phyloP scores from a whole-genome alignment of 1,140 invertebrate genomes.

The Platorchestia sp. region DNA sequence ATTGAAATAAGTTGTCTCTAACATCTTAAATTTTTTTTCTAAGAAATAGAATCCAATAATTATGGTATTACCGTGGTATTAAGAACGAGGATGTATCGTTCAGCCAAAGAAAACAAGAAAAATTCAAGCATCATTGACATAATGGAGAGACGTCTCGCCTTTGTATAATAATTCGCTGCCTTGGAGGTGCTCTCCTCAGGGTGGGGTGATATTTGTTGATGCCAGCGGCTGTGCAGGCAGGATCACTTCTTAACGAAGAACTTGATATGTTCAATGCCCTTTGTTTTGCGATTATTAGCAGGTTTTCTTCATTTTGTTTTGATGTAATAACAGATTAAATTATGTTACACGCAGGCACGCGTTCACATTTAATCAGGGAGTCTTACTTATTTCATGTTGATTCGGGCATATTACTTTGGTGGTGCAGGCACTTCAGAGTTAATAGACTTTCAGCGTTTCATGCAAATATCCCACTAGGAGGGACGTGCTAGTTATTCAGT shows the following conservation, averaged over 20 bases:
- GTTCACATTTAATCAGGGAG: not conserved
- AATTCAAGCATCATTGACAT: not conserved
- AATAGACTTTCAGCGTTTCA: not conserved
- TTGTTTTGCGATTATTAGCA: not conserved
- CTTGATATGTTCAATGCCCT: not conserved
- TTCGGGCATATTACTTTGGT: not conserved
- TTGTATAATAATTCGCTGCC: not conserved
- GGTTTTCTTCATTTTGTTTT: not conserved
- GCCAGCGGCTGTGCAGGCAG: not conserved
- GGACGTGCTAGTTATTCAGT: not conserved
- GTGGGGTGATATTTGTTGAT: not conserved
- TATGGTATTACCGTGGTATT: too few relatives aligned
- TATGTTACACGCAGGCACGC: not conserved
- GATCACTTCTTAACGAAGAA: not conserved
- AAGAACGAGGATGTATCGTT: not conserved
- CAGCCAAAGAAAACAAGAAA: not conserved
- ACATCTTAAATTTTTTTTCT: too few relatives aligned
- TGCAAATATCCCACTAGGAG: not conserved
- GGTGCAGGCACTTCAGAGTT: not conserved
- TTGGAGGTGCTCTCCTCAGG: not conserved
- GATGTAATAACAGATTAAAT: not conserved
- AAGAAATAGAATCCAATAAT: too few relatives aligned
- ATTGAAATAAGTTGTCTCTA: too few relatives aligned
- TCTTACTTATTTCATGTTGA: not conserved
- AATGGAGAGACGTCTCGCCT: not conserved